A percentile compares a stretch with the other conserved stretches of the same genome.
These are phyloP conservation scores for Cyclophora albipunctata DNA, from an alignment of 2,888 invertebrate species.

Conservation along the genomic window DNA sequence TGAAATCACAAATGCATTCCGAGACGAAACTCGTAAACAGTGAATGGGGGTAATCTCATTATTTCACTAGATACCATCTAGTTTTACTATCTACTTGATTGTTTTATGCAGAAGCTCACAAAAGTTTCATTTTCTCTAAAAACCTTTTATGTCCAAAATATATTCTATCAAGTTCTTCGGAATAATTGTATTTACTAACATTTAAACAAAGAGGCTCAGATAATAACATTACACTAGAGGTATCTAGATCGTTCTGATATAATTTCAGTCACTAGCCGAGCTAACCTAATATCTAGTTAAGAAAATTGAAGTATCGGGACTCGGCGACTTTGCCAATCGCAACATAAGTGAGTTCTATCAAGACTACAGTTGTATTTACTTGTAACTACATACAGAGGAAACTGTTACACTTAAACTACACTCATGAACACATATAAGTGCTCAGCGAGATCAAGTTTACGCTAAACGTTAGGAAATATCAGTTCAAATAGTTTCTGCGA, in stretches of 20 bases:
- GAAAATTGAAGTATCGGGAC: conserved; percentile 23
- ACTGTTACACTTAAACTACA: too few species aligned
- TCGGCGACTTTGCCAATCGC: conserved; percentile 25
- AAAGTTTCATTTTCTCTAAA: conserved; percentile 1
- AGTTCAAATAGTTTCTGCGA: too few species aligned
- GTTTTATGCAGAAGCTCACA: conserved; percentile 14
- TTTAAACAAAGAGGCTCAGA: background rate
- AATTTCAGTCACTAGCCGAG: conserved; percentile 17
- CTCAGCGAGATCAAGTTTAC: too few species aligned
- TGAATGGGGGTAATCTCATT: conserved; percentile 9
- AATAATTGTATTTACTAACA: background rate
- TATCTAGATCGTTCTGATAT: conserved; percentile 8
- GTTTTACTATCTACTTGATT: conserved; percentile 13
- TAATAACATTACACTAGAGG: too few species aligned
- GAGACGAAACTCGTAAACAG: conserved; percentile 5
- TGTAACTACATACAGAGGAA: too few species aligned
- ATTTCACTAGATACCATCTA: background rate
- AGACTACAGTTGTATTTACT: background rate
- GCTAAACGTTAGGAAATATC: too few species aligned
- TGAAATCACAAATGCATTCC: conserved; percentile 8
- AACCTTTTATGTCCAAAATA: too few species aligned
- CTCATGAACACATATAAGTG: too few species aligned
- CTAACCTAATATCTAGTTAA: conserved; percentile 21
- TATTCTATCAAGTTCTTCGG: too few species aligned
- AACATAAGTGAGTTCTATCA: conserved; percentile 27